phyloP scores from a whole-genome alignment of 2,797 vertebrate species.

The Prionace glauca region DNA sequence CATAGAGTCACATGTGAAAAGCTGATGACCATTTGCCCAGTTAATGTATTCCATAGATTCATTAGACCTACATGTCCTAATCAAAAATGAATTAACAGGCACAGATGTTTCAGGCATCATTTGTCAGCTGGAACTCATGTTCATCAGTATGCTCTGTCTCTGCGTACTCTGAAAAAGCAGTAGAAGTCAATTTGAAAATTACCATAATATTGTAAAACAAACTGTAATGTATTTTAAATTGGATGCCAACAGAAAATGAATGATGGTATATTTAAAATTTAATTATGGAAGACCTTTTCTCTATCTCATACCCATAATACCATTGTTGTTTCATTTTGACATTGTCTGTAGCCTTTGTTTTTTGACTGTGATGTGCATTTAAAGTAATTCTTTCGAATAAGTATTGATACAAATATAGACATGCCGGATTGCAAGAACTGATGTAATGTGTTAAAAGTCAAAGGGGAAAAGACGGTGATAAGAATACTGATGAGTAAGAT shows the following conservation, averaged over 20 bases:
- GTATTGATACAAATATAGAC: neutral
- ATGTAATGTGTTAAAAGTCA: neutral
- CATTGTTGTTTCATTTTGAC: constrained; percentile 52
- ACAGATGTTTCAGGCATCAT: constrained; percentile 58
- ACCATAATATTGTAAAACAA: constrained; percentile 62
- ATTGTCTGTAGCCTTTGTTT: constrained; percentile 4
- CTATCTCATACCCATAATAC: constrained; percentile 50
- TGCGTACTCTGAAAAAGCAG: constrained; percentile 55
- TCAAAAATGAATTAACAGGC: constrained; percentile 69
- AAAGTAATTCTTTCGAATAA: neutral
- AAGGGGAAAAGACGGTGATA: neutral
- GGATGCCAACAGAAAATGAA: constrained; percentile 43
- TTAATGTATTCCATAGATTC: constrained; percentile 61
- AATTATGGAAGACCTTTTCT: constrained; percentile 53
- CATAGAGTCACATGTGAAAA: constrained; percentile 54
- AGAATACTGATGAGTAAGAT: neutral
- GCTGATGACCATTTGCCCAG: constrained; percentile 57
- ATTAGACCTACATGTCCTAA: constrained; percentile 61
- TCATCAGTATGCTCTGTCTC: constrained; percentile 55
- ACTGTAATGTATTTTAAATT: constrained; percentile 71
- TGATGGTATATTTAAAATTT: constrained; percentile 57
- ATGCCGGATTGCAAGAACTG: neutral
- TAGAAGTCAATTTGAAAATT: constrained; percentile 62
- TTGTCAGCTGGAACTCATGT: constrained; percentile 62
- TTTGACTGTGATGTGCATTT: neutral